These are phyloP conservation scores for Drosophila watanabei DNA, from an alignment of 1,140 invertebrate species.

Conservation along the genomic window DNA sequence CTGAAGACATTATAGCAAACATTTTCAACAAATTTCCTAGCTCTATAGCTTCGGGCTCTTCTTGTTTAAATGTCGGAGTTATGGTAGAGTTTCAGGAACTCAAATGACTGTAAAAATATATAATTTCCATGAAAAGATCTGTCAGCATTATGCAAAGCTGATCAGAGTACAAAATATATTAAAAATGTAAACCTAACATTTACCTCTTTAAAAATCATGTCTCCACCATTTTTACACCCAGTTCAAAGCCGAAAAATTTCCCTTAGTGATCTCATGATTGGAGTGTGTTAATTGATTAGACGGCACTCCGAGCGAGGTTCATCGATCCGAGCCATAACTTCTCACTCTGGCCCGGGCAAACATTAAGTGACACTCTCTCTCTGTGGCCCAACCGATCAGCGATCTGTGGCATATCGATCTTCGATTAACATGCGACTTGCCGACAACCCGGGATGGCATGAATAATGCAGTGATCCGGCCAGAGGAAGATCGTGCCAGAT, in stretches of 20 bases:
- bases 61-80: background rate
- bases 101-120: background rate
- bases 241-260: constrained; percentile 18
- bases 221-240: constrained; percentile 14
- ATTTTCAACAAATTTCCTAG: background rate
- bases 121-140: background rate
- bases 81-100: background rate
- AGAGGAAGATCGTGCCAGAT: constrained; percentile 66
- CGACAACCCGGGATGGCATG: constrained; percentile 60
- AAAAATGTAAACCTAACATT: background rate
- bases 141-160: background rate
- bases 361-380: constrained; percentile 61
- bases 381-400: constrained; percentile 12
- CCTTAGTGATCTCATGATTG: constrained; percentile 38
- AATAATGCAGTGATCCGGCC: constrained; percentile 70
- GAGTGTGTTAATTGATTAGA: constrained; percentile 50
- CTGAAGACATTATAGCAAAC: background rate
- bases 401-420: constrained; percentile 48
- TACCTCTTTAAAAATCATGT: constrained; percentile 1
- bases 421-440: constrained; percentile 49
- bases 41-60: background rate
- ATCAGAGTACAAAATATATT: background rate
- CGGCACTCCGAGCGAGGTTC: constrained; percentile 38
- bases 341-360: constrained; percentile 26
- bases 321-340: constrained; percentile 42